Base-by-base conservation (phyloP, 2,888 invertebrate genomes). In the Neoscelio sp. region DNA sequence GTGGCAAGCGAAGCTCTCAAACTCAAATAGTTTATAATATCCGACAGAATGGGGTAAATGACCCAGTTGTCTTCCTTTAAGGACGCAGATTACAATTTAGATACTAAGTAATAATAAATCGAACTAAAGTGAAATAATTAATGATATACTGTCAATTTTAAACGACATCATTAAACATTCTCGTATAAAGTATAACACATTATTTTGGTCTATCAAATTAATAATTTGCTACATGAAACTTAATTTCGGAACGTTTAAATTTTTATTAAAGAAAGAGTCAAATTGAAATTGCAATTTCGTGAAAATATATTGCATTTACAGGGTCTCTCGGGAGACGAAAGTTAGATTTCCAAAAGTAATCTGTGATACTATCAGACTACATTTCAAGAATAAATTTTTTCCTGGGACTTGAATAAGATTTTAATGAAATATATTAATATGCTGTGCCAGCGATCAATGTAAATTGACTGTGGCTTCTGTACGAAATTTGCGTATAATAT, bases 221-320 rank as follows among this genome's bases (percentile, higher is more conserved):
- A 40, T 64, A 23, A 28, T n/a, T 40, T n/a, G 18, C 7, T 7
- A 35, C 46, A 62, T 44, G 6, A 35, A 42, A 42, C 15, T 3
- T 8, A 17, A 30, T 58, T 42, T 40, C 30, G 5, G 15, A 3
- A 23, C 23, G 6, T 4, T 23, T 4, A 23, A 23, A 23, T 23
- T 4, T 12, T 5, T 18, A 35, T 54, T 17, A 18, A 33, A 46
- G n/a, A 13, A 8, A 23, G 12, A 18, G 13, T 33, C 5, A 42
- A 58, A 42, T 42, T 28, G 56, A 15, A 58, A 58, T 58, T 28
- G 56, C 40, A 42, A 58, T 42, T 58, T 58, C 42, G 42, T 58
- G 42, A 58, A 17, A 42, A 58, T 58, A 42, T 58, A 58, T 58
- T 58, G 28, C 56, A 58, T 58, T 58, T 38, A 3, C 10, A 26